These are phyloP conservation scores for Spinibarbus caldwelli DNA, from an alignment of 2,797 vertebrate species.

Conservation along the genomic window DNA sequence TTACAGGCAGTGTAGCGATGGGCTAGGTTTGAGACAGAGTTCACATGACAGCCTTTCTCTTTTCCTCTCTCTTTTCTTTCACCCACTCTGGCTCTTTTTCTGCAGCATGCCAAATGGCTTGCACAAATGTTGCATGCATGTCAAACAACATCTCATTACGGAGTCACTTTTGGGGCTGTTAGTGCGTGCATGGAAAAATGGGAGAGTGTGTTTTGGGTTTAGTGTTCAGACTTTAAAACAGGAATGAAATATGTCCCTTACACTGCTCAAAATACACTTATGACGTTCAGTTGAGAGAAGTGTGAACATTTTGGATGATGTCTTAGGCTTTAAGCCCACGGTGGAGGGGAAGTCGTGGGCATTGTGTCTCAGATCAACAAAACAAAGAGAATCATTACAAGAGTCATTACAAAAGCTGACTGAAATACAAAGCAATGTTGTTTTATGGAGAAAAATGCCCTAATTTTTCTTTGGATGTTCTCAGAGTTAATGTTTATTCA, in stretches of 20 bases:
- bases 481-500: slow-evolving; percentile 68
- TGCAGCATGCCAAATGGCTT: slow-evolving; percentile 72
- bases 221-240: slow-evolving; percentile 47
- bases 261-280: slow-evolving; percentile 53
- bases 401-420: slow-evolving; percentile 45
- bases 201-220: slow-evolving; percentile 44
- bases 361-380: slow-evolving; percentile 42
- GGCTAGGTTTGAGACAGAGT: slow-evolving; percentile 67
- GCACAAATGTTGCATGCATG: slow-evolving; percentile 64
- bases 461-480: slow-evolving; percentile 52
- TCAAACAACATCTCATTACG: slow-evolving; percentile 62
- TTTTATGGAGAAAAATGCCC: slow-evolving; percentile 56
- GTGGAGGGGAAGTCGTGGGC: slow-evolving; percentile 12
- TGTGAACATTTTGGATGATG: slow-evolving; percentile 50
- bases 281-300: slow-evolving; percentile 57
- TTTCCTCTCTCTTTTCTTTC: slow-evolving; percentile 26
- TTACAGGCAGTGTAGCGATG: slow-evolving; percentile 67
- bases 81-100: slow-evolving; percentile 57
- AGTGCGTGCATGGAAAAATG: slow-evolving; percentile 53
- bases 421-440: slow-evolving; percentile 54
- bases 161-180: slow-evolving; percentile 52
- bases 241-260: slow-evolving; percentile 48
- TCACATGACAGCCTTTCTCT: slow-evolving; percentile 65
- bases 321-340: slow-evolving; percentile 50
- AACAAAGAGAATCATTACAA: slow-evolving; percentile 53